phyloP scores from a whole-genome alignment of 1,140 invertebrate species.

The Brachionus manjavacas region DNA sequence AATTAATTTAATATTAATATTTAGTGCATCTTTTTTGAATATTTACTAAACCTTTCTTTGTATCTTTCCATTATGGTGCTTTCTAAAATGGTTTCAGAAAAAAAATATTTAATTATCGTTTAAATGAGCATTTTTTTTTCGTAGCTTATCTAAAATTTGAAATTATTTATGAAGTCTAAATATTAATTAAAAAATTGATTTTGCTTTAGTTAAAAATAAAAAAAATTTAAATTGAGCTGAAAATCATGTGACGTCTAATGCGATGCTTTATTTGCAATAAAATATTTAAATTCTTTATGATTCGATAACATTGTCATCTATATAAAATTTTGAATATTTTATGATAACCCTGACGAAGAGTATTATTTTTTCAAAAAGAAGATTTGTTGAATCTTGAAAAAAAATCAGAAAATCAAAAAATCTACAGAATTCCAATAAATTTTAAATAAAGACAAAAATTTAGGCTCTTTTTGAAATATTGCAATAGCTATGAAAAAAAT shows the following conservation, averaged over 20 bases:
- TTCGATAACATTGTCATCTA: neutral
- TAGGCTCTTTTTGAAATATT: neutral
- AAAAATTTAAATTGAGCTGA: neutral
- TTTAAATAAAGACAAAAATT: neutral
- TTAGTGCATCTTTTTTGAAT: neutral
- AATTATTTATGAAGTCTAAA: neutral
- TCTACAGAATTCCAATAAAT: neutral
- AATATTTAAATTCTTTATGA: neutral
- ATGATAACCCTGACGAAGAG: neutral
- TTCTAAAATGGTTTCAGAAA: neutral
- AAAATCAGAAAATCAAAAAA: neutral
- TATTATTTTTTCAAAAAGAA: neutral
- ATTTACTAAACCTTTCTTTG: neutral
- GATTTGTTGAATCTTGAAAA: neutral
- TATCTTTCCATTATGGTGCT: conserved; percentile 29
- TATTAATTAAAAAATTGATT: neutral
- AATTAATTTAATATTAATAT: neutral
- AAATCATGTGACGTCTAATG: neutral
- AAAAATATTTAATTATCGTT: neutral
- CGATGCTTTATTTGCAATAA: neutral
- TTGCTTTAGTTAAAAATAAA: neutral
- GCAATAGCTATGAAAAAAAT: neutral
- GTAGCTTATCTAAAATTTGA: neutral
- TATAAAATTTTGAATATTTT: no score
- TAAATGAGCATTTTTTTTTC: neutral